phyloP scores from a whole-genome alignment of 2,113 vertebrate genomes.

The Mesitornis unicolor region DNA sequence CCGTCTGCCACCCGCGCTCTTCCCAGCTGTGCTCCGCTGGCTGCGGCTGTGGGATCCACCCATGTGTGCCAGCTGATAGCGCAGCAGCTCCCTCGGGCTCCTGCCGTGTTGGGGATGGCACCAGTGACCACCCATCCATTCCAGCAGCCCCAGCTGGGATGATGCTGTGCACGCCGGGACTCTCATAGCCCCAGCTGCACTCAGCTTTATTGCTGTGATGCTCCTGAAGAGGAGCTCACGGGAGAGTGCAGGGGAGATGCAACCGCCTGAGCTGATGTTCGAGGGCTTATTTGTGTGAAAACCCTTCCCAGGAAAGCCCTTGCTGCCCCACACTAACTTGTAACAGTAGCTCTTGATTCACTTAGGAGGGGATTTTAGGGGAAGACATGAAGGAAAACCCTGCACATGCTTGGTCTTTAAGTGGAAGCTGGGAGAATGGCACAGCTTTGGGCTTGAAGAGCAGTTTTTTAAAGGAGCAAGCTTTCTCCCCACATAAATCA shows the following conservation, averaged over 20 bases:
- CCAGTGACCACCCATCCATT: not conserved
- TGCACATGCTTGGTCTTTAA: not conserved
- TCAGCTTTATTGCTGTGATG: accelerated
- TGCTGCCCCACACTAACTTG: accelerated
- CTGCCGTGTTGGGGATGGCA: accelerated
- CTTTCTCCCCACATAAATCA: not conserved
- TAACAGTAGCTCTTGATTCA: not conserved
- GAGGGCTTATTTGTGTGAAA: not conserved
- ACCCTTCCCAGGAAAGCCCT: not conserved
- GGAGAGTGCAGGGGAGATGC: not conserved
- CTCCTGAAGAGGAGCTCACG: not conserved
- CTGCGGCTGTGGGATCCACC: not conserved
- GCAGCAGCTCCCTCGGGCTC: not conserved
- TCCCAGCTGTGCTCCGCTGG: not conserved
- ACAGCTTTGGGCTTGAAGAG: not conserved
- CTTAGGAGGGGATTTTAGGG: not conserved
- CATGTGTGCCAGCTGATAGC: not conserved
- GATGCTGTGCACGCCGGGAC: accelerated
- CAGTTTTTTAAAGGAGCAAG: not conserved
- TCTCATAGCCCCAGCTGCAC: not conserved
- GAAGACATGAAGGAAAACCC: not conserved
- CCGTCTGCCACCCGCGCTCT: not conserved
- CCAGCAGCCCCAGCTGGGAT: not conserved
- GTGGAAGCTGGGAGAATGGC: not conserved
- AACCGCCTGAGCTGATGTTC: not conserved